Conservation (phyloP, 2,113 vertebrate species). For the Halichoerus grypus region DNA sequence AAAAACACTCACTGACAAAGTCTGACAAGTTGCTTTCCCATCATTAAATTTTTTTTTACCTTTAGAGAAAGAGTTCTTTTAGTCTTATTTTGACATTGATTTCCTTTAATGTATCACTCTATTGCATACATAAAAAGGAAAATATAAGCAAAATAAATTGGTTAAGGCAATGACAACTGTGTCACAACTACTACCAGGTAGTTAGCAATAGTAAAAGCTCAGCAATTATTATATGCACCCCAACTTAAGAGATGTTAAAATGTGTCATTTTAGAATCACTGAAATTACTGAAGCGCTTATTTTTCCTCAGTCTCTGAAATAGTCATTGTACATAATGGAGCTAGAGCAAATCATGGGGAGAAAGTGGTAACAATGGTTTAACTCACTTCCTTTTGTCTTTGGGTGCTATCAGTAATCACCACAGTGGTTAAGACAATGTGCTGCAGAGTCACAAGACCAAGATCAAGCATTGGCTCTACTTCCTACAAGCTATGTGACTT, state of each 20-base stretch:
- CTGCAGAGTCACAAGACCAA: not conserved
- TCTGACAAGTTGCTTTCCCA: not conserved
- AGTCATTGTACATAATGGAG: not conserved
- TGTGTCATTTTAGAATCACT: not conserved
- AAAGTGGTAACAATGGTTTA: not conserved
- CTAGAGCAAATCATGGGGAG: not conserved
- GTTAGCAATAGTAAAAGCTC: not conserved
- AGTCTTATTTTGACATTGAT: constrained; percentile 34
- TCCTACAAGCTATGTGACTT: constrained; percentile 45
- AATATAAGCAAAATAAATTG: constrained; percentile 51
- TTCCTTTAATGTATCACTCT: constrained; percentile 18
- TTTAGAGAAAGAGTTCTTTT: constrained; percentile 28
- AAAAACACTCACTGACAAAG: not conserved
- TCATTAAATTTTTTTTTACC: constrained; percentile 4
- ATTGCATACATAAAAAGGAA: not conserved
- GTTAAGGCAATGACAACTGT: not conserved
- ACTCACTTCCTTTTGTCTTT: not conserved
- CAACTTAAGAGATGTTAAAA: not conserved
- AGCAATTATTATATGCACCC: not conserved
- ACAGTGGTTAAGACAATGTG: not conserved
- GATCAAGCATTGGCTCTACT: not conserved
- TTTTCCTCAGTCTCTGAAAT: constrained; percentile 31
- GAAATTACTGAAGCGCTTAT: not conserved
- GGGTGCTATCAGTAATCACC: not conserved
- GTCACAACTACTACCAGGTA: not conserved